phyloP scores from a whole-genome alignment of 2,113 vertebrate species.

The Castor canadensis region DNA sequence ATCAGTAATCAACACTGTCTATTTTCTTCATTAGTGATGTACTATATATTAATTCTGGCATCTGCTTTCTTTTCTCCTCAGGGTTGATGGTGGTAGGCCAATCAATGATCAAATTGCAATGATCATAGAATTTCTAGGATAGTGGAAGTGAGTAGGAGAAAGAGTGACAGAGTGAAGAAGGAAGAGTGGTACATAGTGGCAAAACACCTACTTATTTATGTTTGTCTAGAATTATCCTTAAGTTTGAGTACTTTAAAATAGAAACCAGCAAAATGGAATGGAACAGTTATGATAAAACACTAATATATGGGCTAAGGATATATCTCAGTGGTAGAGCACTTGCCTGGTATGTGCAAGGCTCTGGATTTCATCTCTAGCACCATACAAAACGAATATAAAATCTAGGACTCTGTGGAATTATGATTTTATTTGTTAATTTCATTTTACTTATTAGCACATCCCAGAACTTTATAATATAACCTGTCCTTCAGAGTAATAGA shows the following conservation, averaged over 20 bases:
- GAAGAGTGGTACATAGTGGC: neutral
- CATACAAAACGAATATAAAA: too few relatives aligned
- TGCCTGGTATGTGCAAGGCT: neutral
- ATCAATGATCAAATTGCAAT: neutral
- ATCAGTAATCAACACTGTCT: neutral
- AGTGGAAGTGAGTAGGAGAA: neutral
- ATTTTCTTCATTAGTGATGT: neutral
- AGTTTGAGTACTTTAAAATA: neutral
- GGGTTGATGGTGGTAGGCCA: neutral
- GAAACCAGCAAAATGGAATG: neutral
- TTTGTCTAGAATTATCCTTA: neutral
- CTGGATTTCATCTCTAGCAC: too few relatives aligned
- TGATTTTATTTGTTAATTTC: neutral
- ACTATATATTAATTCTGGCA: neutral
- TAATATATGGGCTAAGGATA: neutral
- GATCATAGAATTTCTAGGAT: neutral
- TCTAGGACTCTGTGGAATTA: neutral
- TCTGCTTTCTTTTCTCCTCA: neutral
- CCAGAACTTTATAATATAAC: neutral
- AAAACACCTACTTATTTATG: neutral
- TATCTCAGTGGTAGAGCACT: neutral
- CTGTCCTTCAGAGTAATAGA: neutral
- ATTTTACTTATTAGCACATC: neutral
- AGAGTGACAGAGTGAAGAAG: neutral
- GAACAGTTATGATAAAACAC: neutral